Evolutionary conservation across 2,113 vertebrate genomes (phyloP).

Genomic region (Paramormyrops kingsleyae): DNA sequence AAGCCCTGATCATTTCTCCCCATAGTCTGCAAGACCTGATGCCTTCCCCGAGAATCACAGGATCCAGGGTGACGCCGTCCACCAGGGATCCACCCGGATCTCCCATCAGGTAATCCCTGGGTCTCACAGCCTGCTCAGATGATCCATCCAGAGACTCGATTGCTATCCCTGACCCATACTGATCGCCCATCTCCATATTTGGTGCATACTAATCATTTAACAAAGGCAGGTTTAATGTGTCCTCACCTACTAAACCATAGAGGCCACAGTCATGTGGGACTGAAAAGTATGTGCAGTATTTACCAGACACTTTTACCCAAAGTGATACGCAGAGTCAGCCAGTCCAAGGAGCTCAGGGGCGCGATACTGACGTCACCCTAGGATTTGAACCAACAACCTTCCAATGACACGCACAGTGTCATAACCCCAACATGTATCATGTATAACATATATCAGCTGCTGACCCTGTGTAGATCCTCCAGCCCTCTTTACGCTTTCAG

Average conservation of each 20-base stretch:
- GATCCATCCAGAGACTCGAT: neutral
- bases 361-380: neutral
- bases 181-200: neutral
- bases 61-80: neutral
- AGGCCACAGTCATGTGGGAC: neutral
- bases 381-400: neutral
- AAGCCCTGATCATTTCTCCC: neutral
- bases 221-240: neutral
- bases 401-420: neutral
- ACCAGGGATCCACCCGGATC: neutral
- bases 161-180: neutral
- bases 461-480: neutral
- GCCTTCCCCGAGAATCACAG: neutral
- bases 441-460: neutral
- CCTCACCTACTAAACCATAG: neutral
- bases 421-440: neutral
- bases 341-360: neutral
- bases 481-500: neutral
- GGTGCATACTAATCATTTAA: neutral
- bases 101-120: conserved; percentile 11
- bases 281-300: neutral
- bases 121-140: neutral
- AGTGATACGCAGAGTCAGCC: neutral
- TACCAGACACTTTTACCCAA: neutral
- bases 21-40: conserved; percentile 17